Percentiles rank a stretch among this genome's conserved stretches.
phyloP scores from a whole-genome alignment of 2,797 vertebrate species.

The Sus cebifrons region DNA sequence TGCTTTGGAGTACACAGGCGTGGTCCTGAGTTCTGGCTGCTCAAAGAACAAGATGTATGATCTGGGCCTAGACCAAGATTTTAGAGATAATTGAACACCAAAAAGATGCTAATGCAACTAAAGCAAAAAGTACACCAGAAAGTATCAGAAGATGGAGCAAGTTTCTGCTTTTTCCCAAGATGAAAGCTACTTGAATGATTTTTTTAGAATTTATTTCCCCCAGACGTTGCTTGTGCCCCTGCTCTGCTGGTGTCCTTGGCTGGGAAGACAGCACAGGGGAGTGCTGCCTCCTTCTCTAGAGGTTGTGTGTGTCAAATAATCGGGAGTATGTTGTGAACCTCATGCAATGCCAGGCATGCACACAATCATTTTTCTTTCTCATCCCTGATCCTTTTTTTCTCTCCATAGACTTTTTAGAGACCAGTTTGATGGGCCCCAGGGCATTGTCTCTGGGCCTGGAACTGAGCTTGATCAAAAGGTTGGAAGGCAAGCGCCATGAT shows the following conservation, averaged over 20 bases:
- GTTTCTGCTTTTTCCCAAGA: background rate
- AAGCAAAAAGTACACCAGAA: background rate
- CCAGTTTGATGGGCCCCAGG: background rate
- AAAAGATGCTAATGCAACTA: background rate
- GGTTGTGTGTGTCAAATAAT: background rate
- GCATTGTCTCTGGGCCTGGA: background rate
- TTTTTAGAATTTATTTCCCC: background rate
- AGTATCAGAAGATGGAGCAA: background rate
- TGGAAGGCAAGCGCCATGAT: background rate
- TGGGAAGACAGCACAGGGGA: fast-evolving
- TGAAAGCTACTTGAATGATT: background rate
- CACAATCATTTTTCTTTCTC: background rate
- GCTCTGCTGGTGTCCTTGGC: background rate
- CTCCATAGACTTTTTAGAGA: background rate
- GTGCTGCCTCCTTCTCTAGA: background rate
- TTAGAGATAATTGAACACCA: background rate
- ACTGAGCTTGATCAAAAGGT: background rate
- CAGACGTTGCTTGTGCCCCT: background rate
- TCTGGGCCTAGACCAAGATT: background rate
- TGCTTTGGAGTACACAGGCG: background rate
- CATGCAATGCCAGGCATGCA: too few species aligned
- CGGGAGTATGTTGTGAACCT: background rate
- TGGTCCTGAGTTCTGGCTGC: background rate
- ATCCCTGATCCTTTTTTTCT: background rate
- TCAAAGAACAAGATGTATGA: background rate